These are phyloP conservation scores for Apodemus agrarius DNA, from an alignment of 2,797 vertebrate species.

Conservation along the genomic window DNA sequence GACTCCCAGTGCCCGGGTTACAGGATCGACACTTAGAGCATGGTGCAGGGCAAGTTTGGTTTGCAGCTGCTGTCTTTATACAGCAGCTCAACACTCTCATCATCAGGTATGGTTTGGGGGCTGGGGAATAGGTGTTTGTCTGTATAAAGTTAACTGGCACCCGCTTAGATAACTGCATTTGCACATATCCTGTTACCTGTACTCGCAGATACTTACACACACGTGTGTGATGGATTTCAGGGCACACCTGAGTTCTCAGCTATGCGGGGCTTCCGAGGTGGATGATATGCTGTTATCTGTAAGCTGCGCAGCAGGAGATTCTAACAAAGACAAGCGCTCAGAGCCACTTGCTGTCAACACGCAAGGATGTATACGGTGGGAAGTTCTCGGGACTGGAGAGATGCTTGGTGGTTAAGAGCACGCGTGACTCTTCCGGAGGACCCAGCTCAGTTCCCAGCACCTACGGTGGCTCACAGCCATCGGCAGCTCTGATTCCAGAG, in stretches of 20 bases:
- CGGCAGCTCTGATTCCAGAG: background rate
- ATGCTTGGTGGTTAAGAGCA: background rate
- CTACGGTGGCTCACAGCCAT: background rate
- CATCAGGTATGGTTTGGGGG: background rate
- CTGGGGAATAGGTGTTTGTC: background rate
- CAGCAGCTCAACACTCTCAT: background rate
- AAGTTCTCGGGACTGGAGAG: background rate
- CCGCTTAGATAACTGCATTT: constrained; percentile 53
- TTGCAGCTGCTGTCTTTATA: background rate
- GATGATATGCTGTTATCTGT: constrained; percentile 6
- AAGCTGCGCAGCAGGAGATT: constrained; percentile 41
- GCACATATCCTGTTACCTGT: constrained; percentile 28
- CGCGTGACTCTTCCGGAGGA: background rate
- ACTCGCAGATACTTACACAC: constrained; percentile 29
- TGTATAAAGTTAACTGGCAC: constrained; percentile 36
- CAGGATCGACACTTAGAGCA: background rate
- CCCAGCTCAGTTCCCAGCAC: background rate
- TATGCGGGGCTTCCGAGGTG: background rate
- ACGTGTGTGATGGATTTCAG: constrained; percentile 32
- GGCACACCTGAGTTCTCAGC: constrained; percentile 40
- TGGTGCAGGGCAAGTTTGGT: background rate
- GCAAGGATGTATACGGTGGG: constrained; percentile 8
- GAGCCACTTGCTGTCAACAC: constrained; percentile 53
- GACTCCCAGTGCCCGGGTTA: background rate
- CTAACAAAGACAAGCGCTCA: constrained; percentile 45